These are phyloP conservation scores for Elaphurus davidianus DNA, from an alignment of 2,113 vertebrate genomes.

Conservation along the genomic window DNA sequence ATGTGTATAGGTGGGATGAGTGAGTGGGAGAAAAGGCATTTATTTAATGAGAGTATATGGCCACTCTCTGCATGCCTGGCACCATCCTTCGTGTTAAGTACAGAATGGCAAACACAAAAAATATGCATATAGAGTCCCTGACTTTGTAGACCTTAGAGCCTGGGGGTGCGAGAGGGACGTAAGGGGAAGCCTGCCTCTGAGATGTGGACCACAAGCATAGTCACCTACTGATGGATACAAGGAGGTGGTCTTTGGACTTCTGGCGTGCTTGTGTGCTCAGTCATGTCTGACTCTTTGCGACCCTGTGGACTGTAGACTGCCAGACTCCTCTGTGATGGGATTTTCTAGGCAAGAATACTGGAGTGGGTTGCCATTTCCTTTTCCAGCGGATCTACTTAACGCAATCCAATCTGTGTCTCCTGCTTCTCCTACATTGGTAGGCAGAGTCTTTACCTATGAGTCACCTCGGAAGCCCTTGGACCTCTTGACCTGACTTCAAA, in stretches of 20 bases:
- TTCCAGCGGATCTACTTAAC: not conserved
- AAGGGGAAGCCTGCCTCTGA: not conserved
- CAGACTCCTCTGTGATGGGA: not conserved
- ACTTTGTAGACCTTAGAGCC: not conserved
- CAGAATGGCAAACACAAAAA: not conserved
- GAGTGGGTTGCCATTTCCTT: not conserved
- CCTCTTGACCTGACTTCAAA: not conserved
- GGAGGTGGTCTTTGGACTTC: not conserved
- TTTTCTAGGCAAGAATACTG: not conserved
- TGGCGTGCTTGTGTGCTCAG: not conserved
- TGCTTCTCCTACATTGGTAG: not conserved
- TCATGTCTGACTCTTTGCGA: not conserved
- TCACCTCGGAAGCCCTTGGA: not conserved
- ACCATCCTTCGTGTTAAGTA: fast-evolving
- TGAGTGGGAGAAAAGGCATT: not conserved
- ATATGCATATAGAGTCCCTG: not conserved
- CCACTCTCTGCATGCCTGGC: not conserved
- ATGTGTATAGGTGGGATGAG: not conserved
- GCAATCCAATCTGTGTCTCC: not conserved
- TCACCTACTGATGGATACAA: not conserved
- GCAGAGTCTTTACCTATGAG: not conserved
- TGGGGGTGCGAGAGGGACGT: fast-evolving
- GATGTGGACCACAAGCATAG: not conserved
- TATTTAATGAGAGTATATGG: not conserved
- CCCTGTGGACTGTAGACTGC: not conserved